phyloP scores from a whole-genome alignment of 2,113 vertebrate genomes.

The Panthera uncia region DNA sequence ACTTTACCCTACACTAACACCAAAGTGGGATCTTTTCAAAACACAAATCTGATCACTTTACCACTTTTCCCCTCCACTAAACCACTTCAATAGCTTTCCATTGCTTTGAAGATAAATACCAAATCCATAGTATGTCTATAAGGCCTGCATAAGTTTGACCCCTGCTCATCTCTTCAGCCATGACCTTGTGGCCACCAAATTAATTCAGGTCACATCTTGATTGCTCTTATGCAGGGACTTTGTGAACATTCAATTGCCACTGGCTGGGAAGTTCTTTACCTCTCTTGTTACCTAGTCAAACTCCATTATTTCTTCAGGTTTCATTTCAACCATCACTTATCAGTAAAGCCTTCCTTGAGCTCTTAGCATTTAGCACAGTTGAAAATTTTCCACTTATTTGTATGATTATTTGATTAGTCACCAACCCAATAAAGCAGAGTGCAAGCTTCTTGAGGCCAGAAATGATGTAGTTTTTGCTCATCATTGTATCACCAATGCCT shows the following conservation, averaged over 20 bases:
- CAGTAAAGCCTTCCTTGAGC: background rate
- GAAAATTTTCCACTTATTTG: background rate
- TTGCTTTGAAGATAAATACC: background rate
- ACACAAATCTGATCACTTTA: background rate
- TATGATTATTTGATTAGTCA: background rate
- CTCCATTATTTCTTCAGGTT: background rate
- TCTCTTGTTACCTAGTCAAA: background rate
- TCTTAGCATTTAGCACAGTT: background rate
- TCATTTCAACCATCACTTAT: background rate
- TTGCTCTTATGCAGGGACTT: background rate
- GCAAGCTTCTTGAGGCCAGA: background rate
- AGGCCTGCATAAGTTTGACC: background rate
- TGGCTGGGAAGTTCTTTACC: background rate
- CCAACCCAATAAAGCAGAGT: background rate
- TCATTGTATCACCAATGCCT: background rate
- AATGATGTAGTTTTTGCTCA: background rate
- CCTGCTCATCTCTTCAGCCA: background rate
- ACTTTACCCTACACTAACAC: background rate
- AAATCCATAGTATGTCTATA: background rate
- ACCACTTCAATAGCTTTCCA: background rate
- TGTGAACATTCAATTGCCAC: background rate
- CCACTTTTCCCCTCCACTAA: no score
- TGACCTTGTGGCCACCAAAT: background rate
- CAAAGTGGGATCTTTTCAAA: background rate
- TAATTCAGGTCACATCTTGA: background rate